Conservation (phyloP, 1,140 invertebrate species). For the Heliothis subflexa region DNA sequence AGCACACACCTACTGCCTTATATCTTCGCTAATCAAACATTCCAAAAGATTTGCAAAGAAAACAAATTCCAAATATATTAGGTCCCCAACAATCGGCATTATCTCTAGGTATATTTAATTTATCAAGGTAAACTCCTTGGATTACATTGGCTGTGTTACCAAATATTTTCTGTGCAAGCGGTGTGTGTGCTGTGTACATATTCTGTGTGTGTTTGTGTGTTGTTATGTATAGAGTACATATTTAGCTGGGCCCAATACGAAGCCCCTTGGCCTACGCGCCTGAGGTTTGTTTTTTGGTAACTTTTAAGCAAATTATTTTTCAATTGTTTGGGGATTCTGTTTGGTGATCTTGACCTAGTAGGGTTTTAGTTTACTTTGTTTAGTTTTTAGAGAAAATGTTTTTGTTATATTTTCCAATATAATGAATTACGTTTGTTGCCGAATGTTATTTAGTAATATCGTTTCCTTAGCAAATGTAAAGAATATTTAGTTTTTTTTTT, state of each 20-base stretch:
- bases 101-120: slow-evolving; percentile 68
- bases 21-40: slow-evolving; percentile 4
- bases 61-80: slow-evolving; percentile 41
- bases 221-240: slow-evolving; percentile 67
- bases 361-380: background rate
- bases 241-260: slow-evolving; percentile 70
- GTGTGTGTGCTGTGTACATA: slow-evolving; percentile 71
- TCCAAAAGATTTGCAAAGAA: slow-evolving; percentile 31
- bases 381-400: background rate
- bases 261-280: slow-evolving; percentile 57
- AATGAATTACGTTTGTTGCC: too few relatives aligned
- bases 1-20: slow-evolving; percentile 8
- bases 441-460: too few relatives aligned
- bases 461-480: too few relatives aligned
- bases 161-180: slow-evolving; percentile 81
- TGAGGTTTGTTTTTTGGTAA: slow-evolving; percentile 34
- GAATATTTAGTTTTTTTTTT: too few relatives aligned
- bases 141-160: slow-evolving; percentile 77
- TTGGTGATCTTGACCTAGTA: background rate
- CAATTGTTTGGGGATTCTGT: slow-evolving; percentile 10
- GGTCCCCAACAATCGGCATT: slow-evolving; percentile 55
- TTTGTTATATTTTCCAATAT: background rate
- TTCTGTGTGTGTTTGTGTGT: slow-evolving; percentile 67
- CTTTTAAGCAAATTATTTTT: slow-evolving; percentile 40
- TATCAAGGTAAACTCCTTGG: slow-evolving; percentile 78